Evolutionary conservation across 2,888 invertebrate species (phyloP).

Genomic region (Ophioninae sp.): DNA sequence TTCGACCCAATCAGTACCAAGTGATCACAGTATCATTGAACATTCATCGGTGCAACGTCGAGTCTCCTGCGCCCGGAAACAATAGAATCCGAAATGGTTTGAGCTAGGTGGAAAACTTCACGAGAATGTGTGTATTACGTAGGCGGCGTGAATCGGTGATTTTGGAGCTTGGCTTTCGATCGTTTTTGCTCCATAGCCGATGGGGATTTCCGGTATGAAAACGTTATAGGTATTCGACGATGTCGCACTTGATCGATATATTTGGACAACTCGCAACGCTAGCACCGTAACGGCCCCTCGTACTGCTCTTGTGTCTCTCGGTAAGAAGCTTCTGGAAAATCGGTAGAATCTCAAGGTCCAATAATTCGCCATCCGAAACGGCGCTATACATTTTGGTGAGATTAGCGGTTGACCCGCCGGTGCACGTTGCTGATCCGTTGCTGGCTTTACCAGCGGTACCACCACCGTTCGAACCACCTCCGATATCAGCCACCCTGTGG

Average conservation of each 20-base stretch:
- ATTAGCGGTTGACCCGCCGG: slow-evolving; percentile 71
- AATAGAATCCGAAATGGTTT: too few species aligned
- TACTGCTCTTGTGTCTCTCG: slow-evolving; percentile 88
- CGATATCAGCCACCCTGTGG: slow-evolving; percentile 59
- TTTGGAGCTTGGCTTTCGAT: neutral
- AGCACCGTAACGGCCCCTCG: slow-evolving; percentile 86
- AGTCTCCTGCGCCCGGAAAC: neutral
- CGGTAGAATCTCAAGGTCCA: slow-evolving; percentile 93
- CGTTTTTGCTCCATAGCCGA: neutral
- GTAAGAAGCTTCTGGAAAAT: slow-evolving; percentile 96
- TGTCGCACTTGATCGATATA: slow-evolving; percentile 97
- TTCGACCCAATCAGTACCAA: neutral
- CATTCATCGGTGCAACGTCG: neutral
- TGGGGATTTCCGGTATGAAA: slow-evolving; percentile 1
- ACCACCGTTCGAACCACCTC: slow-evolving; percentile 44
- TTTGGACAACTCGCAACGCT: slow-evolving; percentile 95
- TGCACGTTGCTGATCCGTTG: slow-evolving; percentile 50
- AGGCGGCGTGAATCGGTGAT: neutral
- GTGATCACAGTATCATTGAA: neutral
- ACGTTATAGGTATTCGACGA: slow-evolving; percentile 93
- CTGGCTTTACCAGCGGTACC: slow-evolving; percentile 30
- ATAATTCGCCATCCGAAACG: slow-evolving; percentile 91
- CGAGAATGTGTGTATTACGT: neutral
- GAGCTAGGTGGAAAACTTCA: neutral
- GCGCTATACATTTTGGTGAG: slow-evolving; percentile 86